Percentiles rank a stretch among this genome's conserved stretches.
phyloP scores from a whole-genome alignment of 2,888 invertebrate genomes.

The Leuctra nigra region DNA sequence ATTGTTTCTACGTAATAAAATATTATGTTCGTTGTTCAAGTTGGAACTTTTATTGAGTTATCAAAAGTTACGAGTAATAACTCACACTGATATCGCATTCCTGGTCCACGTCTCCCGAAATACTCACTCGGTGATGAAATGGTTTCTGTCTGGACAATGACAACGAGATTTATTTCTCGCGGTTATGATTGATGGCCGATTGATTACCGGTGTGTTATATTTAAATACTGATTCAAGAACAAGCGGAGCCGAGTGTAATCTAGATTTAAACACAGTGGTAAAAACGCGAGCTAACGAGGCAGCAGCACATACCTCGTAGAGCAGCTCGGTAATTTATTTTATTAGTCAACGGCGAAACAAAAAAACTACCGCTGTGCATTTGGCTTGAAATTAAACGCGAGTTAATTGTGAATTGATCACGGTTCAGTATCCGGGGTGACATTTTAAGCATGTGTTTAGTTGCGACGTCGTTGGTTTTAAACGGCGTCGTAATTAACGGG shows the following conservation, averaged over 20 bases:
- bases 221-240: neutral
- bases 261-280: conserved; percentile 3
- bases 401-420: conserved; percentile 16
- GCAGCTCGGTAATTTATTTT: too few relatives aligned
- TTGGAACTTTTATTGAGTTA: conserved; percentile 2
- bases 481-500: neutral
- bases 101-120: neutral
- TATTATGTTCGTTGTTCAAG: too few relatives aligned
- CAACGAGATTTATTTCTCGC: neutral
- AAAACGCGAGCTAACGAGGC: neutral
- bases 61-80: conserved; percentile 1
- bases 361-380: neutral
- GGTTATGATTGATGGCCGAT: neutral
- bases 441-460: neutral
- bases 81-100: neutral
- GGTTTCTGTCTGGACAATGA: neutral
- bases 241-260: neutral
- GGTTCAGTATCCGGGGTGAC: neutral
- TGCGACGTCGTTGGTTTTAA: too few relatives aligned
- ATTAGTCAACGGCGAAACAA: too few relatives aligned
- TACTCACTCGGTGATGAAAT: neutral
- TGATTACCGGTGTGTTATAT: neutral
- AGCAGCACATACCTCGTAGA: too few relatives aligned
- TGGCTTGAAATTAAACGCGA: neutral
- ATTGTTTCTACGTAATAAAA: too few relatives aligned